Base-by-base conservation (phyloP, 2,113 vertebrate species). In the Lates calcarifer region DNA sequence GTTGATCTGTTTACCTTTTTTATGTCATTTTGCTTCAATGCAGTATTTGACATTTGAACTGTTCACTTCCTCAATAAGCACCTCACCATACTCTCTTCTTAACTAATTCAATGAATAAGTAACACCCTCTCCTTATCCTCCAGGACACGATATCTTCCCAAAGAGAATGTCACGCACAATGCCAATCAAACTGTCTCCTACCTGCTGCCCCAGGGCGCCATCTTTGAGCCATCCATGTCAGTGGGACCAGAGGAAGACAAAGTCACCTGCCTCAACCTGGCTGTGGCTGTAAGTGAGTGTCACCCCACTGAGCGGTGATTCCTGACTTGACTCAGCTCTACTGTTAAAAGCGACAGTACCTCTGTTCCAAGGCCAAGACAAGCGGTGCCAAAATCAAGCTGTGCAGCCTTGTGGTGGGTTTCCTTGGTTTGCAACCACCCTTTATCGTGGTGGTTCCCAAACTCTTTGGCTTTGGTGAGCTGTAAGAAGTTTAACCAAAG, bases 101-200 rank as follows among this genome's bases (percentile, higher is more conserved):
- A 33, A 6, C 10, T n/a, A 29, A 37, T 7, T 1, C 1, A 60
- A 17, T 5, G 3, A 15, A 45, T 24, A 39, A 39, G 7, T 45
- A 45, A 45, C 17, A 20, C 5, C 22, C 12, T 79, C 43, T 65
- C 35, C 33, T 49, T 33, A 7, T 14, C 2, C 8, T 64, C 37
- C 90, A 99, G 98, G 88, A 95, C 97, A 43, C 90, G 97, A 43
- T 98, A 95, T 87, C 85, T 97, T 11, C 80, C 97, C 73, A 99
- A 97, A 91, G 84, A 88, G n/a, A 95, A 97, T 62, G n/a, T 99
- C 88, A 96, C 93, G 0, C 92, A 94, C 18, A 0, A 90, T 63
- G 0, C 29, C 0, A 90, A 97, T 64, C 6, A 90, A 39, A 98
- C 96, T 0, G 93, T 94, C 64, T 95, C 96, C 67, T 99, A 95